Percentiles rank a stretch among this genome's conserved stretches.
Conservation (phyloP, 2,888 invertebrate genomes). For the Ophion obscuratus region DNA sequence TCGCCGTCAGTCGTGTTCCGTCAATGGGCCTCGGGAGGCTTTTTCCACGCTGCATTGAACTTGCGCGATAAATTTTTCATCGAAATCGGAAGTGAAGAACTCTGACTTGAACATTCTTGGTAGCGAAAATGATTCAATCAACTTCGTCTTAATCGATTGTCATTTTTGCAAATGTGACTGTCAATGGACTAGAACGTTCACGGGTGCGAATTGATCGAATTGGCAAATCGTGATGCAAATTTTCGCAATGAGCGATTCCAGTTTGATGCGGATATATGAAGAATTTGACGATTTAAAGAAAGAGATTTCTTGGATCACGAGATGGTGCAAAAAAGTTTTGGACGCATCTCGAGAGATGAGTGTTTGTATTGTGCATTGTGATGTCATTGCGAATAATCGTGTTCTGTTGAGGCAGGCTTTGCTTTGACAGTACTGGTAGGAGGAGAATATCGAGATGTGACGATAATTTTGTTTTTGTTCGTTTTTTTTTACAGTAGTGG, state of each 20-base stretch:
- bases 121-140: background rate
- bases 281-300: background rate
- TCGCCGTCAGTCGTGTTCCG: slow-evolving; percentile 40
- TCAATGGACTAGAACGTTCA: background rate
- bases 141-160: background rate
- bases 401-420: background rate
- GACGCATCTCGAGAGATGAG: slow-evolving; percentile 38
- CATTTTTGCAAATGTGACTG: background rate
- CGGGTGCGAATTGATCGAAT: background rate
- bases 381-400: background rate
- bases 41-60: background rate
- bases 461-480: slow-evolving; percentile 21
- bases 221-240: background rate
- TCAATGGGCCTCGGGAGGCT: slow-evolving; percentile 29
- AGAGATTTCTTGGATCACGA: background rate
- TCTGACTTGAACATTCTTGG: background rate
- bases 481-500: slow-evolving; percentile 85
- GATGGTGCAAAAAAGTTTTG: slow-evolving; percentile 53
- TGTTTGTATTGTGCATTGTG: slow-evolving; percentile 49
- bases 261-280: background rate
- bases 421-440: background rate
- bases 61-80: background rate
- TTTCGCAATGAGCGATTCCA: background rate
- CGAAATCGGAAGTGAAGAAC: background rate
- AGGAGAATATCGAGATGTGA: background rate